Base-by-base conservation (phyloP, 2,113 vertebrate genomes). In the Agelaius tricolor region DNA sequence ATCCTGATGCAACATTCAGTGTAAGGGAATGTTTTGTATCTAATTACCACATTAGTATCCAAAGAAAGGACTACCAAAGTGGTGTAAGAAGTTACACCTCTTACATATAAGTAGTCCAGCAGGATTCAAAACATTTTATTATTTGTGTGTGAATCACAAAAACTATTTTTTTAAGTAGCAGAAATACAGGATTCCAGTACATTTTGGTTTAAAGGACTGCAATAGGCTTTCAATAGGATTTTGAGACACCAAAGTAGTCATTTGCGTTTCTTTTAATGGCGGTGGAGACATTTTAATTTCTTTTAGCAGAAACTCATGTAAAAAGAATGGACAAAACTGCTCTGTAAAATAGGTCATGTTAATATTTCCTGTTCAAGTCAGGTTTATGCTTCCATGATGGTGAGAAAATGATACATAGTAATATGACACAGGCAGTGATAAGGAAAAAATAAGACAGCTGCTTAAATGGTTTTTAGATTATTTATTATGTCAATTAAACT, bases 1-100 rank as follows among this genome's bases (percentile, higher is more conserved):
- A 99, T 95, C 98, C 98, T 3, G 99, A 99, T 93, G 97, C 98
- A 20, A 96, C 97, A 20, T 98, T 99, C 84, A 98, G 98, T 58
- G 99, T 99, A 98, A 99, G 98, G 18, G 74, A 14, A 41, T 61
- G 41, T 46, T 80, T 67, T 72, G 3, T 66, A 16, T 59, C 30
- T 55, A 24, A 35, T 87, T 63, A 57, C 4, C 52, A 67, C 26
- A 77, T 75, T 10, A 33, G 11, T 84, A 78, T 30, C 39, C 39
- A 19, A 47, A 68, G 15, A 44, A 81, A 27, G 66, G 46, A 49
- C 33, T 77, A 15, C 22, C 37, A 41, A 41, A 41, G 41, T 41
- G 41, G 26, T 15, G 13, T 67, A 19, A 54, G 46, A 78, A 71
- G 11, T 51, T 69, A 20, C 6, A 2, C 9, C 57, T 58, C 21